Conservation (phyloP, 2,888 invertebrate genomes). For the Acleris emargana region DNA sequence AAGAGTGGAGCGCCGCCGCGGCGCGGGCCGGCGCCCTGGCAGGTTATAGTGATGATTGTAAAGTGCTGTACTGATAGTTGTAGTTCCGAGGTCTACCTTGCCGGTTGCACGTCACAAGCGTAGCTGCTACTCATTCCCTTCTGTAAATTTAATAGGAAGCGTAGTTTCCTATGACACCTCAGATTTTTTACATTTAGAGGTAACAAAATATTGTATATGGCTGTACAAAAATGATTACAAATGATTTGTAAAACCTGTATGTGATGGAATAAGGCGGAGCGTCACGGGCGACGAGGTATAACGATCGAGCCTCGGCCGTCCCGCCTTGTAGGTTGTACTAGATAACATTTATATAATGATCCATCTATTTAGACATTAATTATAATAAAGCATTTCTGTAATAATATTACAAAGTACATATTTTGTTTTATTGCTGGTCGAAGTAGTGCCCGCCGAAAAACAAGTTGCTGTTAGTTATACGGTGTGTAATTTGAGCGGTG, state of each 20-base stretch:
- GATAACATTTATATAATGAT: conserved; percentile 85
- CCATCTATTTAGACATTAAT: conserved; percentile 87
- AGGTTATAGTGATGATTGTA: conserved; percentile 82
- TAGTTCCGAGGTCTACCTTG: conserved; percentile 81
- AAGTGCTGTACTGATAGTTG: conserved; percentile 81
- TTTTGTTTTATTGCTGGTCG: conserved; percentile 62
- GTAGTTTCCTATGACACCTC: conserved; percentile 83
- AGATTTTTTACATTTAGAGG: conserved; percentile 83
- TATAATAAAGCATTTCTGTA: conserved; percentile 87
- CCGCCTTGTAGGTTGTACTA: conserved; percentile 80
- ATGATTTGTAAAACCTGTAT: conserved; percentile 81
- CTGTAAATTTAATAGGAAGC: conserved; percentile 82
- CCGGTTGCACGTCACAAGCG: conserved; percentile 80
- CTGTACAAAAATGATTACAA: conserved; percentile 83
- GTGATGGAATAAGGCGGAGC: conserved; percentile 76
- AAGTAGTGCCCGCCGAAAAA: no score
- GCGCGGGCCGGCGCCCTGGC: conserved; percentile 47
- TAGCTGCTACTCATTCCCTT: conserved; percentile 82
- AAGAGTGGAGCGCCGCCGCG: conserved; percentile 64
- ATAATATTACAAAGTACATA: conserved; percentile 81
- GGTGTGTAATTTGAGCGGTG: no score
- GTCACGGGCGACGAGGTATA: conserved; percentile 64
- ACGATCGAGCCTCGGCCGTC: conserved; percentile 67
- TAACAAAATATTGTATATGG: conserved; percentile 85
- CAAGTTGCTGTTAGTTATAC: no score